Evolutionary conservation across 2,888 invertebrate species (phyloP), one percentile per base, ranked within the genome.

Genomic region (Autographa pulchrina): DNA sequence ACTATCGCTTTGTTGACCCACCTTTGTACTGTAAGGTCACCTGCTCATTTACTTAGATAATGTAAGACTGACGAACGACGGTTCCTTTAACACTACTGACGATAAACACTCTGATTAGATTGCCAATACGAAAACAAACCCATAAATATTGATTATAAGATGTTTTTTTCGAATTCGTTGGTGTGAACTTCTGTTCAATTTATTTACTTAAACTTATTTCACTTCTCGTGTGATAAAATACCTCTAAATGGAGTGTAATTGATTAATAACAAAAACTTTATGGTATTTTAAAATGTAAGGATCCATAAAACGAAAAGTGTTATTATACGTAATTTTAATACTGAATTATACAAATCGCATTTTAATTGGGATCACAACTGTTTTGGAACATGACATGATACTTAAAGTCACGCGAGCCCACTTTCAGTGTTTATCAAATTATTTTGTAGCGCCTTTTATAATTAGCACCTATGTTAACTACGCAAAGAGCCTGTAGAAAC

Each of bases 1-100:
- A 58, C 68, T 88, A 91, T 90, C 89, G 87, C 86, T 82, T 78
- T 81, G 83, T 84, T 81, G 78, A 85, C 78, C 84, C 83, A 86
- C 88, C 85, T 86, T 86, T 81, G 64, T 75, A 67, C 71, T 83
- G 74, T 85, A 85, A 86, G 85, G 83, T 81, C 80, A 72, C 74
- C 67, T 63, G 77, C 80, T 89, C 82, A 86, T 88, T 88, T 87
- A 85, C 83, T 83, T 84, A 88, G 86, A 89, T 88, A 88, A 84
- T 76, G 72, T 72, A 81, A 79, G 81, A 74, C 38, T 68, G 63
- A 77, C 73, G 78, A 74, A 38, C 65, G 62, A 75, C 75, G 77
- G 64, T 66, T 72, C 58, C 69, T 73, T 80, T 69, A 75, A 66
- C 74, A 68, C 72, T 62, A 70, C 65, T 72, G 66, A 72, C 67